Evolutionary conservation across 2,113 vertebrate species (phyloP).

Genomic region (Dasyurus viverrinus): DNA sequence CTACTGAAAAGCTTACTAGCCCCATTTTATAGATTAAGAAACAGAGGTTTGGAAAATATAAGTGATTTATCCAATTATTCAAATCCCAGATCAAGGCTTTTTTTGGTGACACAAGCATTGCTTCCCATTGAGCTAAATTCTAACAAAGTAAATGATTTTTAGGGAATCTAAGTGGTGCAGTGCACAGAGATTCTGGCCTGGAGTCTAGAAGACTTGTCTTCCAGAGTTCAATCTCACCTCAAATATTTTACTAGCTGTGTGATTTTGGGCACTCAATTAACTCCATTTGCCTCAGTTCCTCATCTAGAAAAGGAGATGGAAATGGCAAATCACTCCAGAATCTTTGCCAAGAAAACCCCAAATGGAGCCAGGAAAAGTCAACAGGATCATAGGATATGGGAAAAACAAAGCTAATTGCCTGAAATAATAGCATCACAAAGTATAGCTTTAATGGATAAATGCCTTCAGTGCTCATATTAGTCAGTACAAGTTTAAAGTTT

Average conservation of each 20-base stretch:
- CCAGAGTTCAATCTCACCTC: not conserved
- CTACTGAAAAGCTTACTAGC: not conserved
- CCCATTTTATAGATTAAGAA: not conserved
- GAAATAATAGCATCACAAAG: not conserved
- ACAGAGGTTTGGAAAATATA: not conserved
- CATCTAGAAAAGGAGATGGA: not conserved
- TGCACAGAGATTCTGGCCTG: not conserved
- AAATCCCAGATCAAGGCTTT: not conserved
- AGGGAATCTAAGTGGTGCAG: not conserved
- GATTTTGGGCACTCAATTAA: not conserved
- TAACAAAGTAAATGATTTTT: not conserved
- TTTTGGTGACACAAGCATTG: not conserved
- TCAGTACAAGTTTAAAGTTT: not conserved
- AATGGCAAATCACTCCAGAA: not conserved
- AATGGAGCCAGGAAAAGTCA: not conserved
- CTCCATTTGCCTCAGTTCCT: not conserved
- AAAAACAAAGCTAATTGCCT: not conserved
- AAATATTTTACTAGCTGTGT: not conserved
- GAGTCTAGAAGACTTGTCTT: not conserved
- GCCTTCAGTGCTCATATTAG: not conserved
- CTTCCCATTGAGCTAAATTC: not conserved
- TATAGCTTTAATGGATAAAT: not conserved
- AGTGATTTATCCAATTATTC: not conserved
- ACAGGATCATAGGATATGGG: not conserved
- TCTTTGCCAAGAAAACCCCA: not conserved